Conservation (phyloP, 2,797 vertebrate species). For the Synanceia verrucosa region DNA sequence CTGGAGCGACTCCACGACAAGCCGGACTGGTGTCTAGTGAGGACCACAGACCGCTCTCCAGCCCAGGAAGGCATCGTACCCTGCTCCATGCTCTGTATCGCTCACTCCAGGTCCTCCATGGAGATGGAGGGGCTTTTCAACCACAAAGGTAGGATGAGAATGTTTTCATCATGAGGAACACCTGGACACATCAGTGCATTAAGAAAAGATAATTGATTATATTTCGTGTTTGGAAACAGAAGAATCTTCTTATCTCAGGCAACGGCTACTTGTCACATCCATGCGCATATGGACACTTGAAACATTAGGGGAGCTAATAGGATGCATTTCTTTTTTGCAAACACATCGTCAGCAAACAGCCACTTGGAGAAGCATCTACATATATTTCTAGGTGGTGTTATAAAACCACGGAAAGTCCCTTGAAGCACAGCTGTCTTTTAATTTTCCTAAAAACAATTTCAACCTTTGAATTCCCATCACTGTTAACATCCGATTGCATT, state of each 20-base stretch:
- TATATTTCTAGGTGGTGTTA: slow-evolving; percentile 58
- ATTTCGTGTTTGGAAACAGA: background rate
- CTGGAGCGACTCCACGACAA: slow-evolving; percentile 96
- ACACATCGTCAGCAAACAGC: slow-evolving; percentile 43
- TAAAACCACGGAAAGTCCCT: slow-evolving; percentile 44
- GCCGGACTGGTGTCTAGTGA: slow-evolving; percentile 97
- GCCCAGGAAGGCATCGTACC: slow-evolving; percentile 96
- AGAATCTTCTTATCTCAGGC: background rate
- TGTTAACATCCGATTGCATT: slow-evolving; percentile 4
- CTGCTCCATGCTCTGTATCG: slow-evolving; percentile 95
- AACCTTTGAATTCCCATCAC: slow-evolving; percentile 9
- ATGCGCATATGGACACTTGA: background rate
- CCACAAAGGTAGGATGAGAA: slow-evolving; percentile 92
- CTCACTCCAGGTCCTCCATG: slow-evolving; percentile 98
- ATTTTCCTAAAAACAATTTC: slow-evolving; percentile 40
- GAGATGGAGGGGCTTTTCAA: slow-evolving; percentile 99
- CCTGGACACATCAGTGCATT: background rate
- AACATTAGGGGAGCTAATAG: background rate
- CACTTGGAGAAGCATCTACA: slow-evolving; percentile 28
- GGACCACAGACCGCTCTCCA: slow-evolving; percentile 95
- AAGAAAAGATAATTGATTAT: background rate
- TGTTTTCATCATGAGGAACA: slow-evolving; percentile 1
- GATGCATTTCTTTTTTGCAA: slow-evolving; percentile 46
- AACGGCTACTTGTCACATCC: slow-evolving; percentile 14
- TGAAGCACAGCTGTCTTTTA: slow-evolving; percentile 36